Conservation (phyloP, 1,140 invertebrate genomes). For the Magallana ariakensis region DNA sequence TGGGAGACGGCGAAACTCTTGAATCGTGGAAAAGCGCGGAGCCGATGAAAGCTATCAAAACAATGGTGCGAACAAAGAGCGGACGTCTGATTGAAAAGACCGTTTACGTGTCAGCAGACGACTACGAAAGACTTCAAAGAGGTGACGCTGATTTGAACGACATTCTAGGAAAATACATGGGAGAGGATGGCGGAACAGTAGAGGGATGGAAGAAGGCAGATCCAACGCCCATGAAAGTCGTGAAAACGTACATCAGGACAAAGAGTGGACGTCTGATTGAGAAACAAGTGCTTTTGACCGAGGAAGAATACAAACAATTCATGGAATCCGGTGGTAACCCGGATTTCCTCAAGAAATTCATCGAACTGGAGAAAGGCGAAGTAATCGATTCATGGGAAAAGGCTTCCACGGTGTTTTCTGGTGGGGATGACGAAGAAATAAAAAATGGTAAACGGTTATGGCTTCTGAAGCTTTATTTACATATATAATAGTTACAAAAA, state of each 20-base stretch:
- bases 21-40: slow-evolving; percentile 76
- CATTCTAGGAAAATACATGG: slow-evolving; percentile 75
- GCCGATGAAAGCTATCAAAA: slow-evolving; percentile 77
- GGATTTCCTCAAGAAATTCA: slow-evolving; percentile 76
- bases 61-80: slow-evolving; percentile 77
- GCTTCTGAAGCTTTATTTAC: too few relatives aligned
- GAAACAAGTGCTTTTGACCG: slow-evolving; percentile 77
- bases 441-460: slow-evolving; percentile 62
- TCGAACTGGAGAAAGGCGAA: slow-evolving; percentile 75
- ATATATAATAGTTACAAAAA: too few relatives aligned
- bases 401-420: slow-evolving; percentile 76
- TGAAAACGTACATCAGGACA: slow-evolving; percentile 76
- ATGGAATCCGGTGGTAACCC: slow-evolving; percentile 74
- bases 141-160: slow-evolving; percentile 70
- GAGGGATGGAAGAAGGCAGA: slow-evolving; percentile 74
- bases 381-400: slow-evolving; percentile 78
- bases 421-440: slow-evolving; percentile 69
- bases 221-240: slow-evolving; percentile 72
- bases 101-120: slow-evolving; percentile 76
- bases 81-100: slow-evolving; percentile 77
- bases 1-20: slow-evolving; percentile 74
- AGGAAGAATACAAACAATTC: slow-evolving; percentile 77
- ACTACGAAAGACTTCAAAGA: slow-evolving; percentile 75
- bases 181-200: slow-evolving; percentile 70
- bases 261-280: slow-evolving; percentile 78